Base-by-base conservation (phyloP, 1,140 invertebrate genomes). In the Dolichoris vasculosae region DNA sequence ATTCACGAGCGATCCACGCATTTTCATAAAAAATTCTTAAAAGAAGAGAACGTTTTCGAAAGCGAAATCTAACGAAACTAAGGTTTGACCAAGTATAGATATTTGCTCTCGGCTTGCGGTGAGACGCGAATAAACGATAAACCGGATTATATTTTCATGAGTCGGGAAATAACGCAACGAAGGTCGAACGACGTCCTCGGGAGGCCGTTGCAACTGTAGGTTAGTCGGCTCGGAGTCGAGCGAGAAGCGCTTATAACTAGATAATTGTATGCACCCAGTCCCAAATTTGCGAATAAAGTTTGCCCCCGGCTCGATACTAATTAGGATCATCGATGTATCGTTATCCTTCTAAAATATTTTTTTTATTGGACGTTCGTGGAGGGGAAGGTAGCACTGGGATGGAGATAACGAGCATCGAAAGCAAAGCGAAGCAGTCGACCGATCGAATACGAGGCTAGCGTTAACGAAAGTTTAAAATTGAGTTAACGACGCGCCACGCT, bases 401-500 rank as follows among this genome's bases (percentile, higher is more conserved):
- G 51, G 51, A 55, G 51, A 15, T 55, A 55, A 55, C 20, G 51
- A 20, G 9, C 20, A 17, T 11, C 55, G 55, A 9, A 17, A 59
- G 26, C 3, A 59, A 55, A 55, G 23, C 20, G 55, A 59, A 9
- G 3, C 2, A 59, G 4, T 55, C 11, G 51, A 20, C 51, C 2
- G 6, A 55, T 17, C 17, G 51, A 55, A 55, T 9, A 17, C 51
- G 7, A 55, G 9, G 38, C 59, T 23, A 69, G 84, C 40, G 71
- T 59, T 87, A 87, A 89, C 87, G 87, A 90, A 90, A 88, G 85
- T 88, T 90, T 88, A 89, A 90, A 82, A 86, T 83, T 77, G 86
- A 87, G 87, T 89, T 89, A 88, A 91, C 88, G 87, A 88, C 86
- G 69, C 86, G 87, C 89, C 89, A 90, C 81, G 89, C 88, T 90